Base-by-base conservation (phyloP, 2,888 invertebrate species). In the Venusia cambrica region DNA sequence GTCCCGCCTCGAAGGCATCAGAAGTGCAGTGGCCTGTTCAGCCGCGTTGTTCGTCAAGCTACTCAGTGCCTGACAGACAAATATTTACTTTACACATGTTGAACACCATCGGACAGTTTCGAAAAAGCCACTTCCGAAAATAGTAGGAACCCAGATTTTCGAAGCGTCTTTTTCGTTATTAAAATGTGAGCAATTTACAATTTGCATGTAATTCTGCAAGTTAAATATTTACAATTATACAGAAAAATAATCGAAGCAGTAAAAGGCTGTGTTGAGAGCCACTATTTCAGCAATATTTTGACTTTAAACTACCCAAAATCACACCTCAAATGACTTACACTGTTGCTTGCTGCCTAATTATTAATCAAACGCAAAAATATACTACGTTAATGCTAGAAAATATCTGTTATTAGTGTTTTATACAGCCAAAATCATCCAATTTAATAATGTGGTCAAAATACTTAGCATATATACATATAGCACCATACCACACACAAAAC, bases 31-130 rank as follows among this genome's bases (percentile, higher is more conserved):
- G 1, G 84, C 76, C 29, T 81, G 83, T 16, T 81, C 85, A 5
- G 89, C 89, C 16, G 91, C 90, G 47, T 89, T 90, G 41, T 75
- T 88, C 6, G 94, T 92, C 89, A 97, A 91, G 65, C 93, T 94
- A 59, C 91, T 92, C 54, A 96, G 79, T 11, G 95, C 95, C 94
- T 94, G 75, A 33, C 18, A 33, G 20, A 48, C 12, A 37, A 42
- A 20, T 8, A 4, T 3, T 16, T 7, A 19, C 16, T 20, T 15
- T 3, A 30, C 3, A 12, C n/a, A 16, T 8, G 3, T 25, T n/a
- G 6, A n/a, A n/a, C n/a, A n/a, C n/a, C n/a, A n/a, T n/a, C n/a
- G n/a, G n/a, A n/a, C n/a, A n/a, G n/a, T n/a, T n/a, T n/a, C 22
- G 15, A 40, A 31, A 4, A 39, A 40, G 10, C 9, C 22, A 31